These are phyloP conservation scores for Drepanosiphum platanoidis DNA, from an alignment of 2,888 invertebrate species.

Conservation along the genomic window DNA sequence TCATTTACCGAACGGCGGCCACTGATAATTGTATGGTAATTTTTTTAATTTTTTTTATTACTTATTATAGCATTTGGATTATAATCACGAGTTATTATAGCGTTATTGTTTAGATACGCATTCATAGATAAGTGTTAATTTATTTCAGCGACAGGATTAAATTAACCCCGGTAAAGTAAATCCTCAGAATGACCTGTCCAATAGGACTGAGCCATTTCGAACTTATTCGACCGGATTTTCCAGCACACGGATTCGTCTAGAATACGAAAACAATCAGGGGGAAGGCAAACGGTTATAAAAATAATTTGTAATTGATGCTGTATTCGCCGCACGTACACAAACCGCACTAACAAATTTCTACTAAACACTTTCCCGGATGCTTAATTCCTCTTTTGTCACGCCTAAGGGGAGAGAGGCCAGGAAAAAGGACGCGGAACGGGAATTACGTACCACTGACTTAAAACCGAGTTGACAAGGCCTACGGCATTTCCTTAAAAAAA, in stretches of 20 bases:
- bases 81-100: no score
- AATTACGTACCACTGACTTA: conserved; percentile 35
- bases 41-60: not conserved
- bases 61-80: no score
- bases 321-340: conserved; percentile 54
- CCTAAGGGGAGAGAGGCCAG: conserved; percentile 34
- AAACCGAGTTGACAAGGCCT: conserved; percentile 25
- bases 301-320: conserved; percentile 46
- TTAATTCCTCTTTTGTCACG: conserved; percentile 58
- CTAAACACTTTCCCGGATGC: conserved; percentile 58
- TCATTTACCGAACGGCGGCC: no score
- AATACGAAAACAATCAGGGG: conserved; percentile 56
- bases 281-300: conserved; percentile 1
- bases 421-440: conserved; percentile 8
- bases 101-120: not conserved
- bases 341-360: conserved; percentile 55
- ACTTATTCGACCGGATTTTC: conserved; percentile 47
- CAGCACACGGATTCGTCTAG: conserved; percentile 41
- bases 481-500: conserved; percentile 20
- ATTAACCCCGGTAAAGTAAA: not conserved
- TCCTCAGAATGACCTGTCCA: conserved; percentile 33
- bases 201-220: not conserved
- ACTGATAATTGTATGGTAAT: not conserved
- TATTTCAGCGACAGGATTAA: not conserved
- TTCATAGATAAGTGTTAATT: conserved; percentile 6